These are phyloP conservation scores for Hyles vespertilio DNA, from an alignment of 1,140 invertebrate species.

Conservation along the genomic window DNA sequence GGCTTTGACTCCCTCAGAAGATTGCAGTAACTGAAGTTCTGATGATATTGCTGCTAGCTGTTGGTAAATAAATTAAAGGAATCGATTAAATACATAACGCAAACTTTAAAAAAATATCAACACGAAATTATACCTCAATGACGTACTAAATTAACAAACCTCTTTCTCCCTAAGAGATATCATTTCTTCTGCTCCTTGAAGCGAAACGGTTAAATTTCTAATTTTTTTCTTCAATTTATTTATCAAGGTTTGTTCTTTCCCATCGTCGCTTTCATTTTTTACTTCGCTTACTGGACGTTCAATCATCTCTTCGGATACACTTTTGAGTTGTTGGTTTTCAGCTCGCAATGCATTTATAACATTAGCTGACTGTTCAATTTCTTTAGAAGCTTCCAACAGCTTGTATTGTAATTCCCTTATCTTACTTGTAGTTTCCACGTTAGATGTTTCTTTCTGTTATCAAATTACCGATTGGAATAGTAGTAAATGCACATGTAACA, in stretches of 20 bases:
- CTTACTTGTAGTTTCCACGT: conserved; percentile 51
- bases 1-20: conserved; percentile 52
- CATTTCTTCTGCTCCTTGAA: conserved; percentile 50
- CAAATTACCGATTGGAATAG: too few species aligned
- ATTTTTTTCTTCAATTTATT: conserved; percentile 49
- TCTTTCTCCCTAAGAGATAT: conserved; percentile 57
- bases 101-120: too few species aligned
- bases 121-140: too few species aligned
- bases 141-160: conserved; percentile 26
- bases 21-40: conserved; percentile 52
- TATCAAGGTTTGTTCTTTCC: conserved; percentile 51
- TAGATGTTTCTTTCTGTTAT: too few species aligned
- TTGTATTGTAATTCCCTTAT: conserved; percentile 82
- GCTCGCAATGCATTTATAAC: conserved; percentile 50
- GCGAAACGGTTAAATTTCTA: conserved; percentile 32
- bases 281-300: conserved; percentile 33
- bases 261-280: conserved; percentile 56
- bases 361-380: conserved; percentile 75
- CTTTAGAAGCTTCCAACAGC: conserved; percentile 81
- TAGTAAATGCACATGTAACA: too few species aligned
- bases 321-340: conserved; percentile 51
- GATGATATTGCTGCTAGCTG: conserved; percentile 49
- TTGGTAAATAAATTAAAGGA: conserved; percentile 5
- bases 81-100: too few species aligned
- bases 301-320: conserved; percentile 35